Evolutionary conservation across 2,113 vertebrate genomes (phyloP).

Genomic region (Alligator sinensis): DNA sequence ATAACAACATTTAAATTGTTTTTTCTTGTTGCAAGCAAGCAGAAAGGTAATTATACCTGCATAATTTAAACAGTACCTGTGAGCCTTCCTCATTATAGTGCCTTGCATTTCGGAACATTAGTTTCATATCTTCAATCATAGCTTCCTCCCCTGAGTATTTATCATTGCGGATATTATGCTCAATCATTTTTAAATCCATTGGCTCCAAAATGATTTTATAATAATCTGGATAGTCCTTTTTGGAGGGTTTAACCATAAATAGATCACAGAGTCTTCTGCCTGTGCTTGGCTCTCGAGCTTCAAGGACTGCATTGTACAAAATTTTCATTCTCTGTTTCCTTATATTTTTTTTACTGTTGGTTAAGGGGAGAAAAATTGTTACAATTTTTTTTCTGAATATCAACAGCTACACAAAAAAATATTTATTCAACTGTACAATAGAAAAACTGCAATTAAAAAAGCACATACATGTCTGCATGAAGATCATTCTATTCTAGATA

Average conservation of each 20-base stretch:
- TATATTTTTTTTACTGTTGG: constrained; percentile 94
- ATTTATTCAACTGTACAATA: background rate
- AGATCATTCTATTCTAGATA: background rate
- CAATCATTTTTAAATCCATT: constrained; percentile 96
- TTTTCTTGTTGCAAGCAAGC: background rate
- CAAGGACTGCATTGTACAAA: constrained; percentile 90
- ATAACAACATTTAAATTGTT: background rate
- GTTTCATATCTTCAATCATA: constrained; percentile 95
- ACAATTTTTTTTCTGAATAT: background rate
- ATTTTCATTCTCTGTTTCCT: constrained; percentile 95
- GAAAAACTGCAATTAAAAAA: background rate
- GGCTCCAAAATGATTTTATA: constrained; percentile 99
- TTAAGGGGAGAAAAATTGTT: background rate
- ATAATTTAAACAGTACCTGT: constrained; percentile 80
- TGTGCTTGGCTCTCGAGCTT: constrained; percentile 89
- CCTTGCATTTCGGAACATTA: constrained; percentile 98
- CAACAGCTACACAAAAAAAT: background rate
- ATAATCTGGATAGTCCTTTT: constrained; percentile 99
- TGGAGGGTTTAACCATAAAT: constrained; percentile 98
- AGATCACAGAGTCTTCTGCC: constrained; percentile 94
- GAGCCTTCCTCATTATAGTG: constrained; percentile 99
- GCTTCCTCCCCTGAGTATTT: constrained; percentile 91
- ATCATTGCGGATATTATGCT: constrained; percentile 95
- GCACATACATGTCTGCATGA: background rate
- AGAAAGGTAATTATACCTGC: background rate